Evolutionary conservation across 1,140 invertebrate genomes (phyloP), one percentile per base, ranked within the genome.

Genomic region (Physella acuta): DNA sequence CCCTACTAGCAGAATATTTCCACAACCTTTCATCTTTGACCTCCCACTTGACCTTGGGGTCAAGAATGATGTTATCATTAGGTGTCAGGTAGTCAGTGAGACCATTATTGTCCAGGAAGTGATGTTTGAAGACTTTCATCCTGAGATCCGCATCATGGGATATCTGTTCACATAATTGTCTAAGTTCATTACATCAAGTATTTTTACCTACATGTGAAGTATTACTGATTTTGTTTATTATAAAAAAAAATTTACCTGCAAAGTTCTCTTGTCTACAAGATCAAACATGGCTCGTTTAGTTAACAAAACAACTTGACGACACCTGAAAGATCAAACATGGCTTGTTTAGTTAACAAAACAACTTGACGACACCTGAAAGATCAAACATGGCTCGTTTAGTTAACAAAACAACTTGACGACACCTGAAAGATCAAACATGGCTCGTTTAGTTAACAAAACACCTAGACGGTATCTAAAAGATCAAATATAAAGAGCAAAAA

Each of bases 361-460:
- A 95, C 86, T 83, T 97, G 93, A 78, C 94, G 93, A 81, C 95
- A 98, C 95, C 95, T 97, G 24, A 37, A 75, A 49, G 17, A 31
- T 3, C 20, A 30, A 4, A 97, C 2, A 97, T 84, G 58, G 91
- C 90, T 77, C 92, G 86, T 33, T 91, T 90, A 52, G 94, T 88
- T 0, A 89, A 88, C 76, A 95, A 80, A 14, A 97, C 89, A 30
- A 95, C 86, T 83, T 97, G 93, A 78, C 94, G 93, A 81, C 95
- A 98, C 95, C 95, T 97, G 24, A 37, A 75, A 49, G 17, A 31
- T 3, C 20, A 30, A 4, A 97, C 2, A 97, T 84, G 58, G 91
- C 90, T 77, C 92, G 86, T 33, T 91, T 90, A 52, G 94, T 88
- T 0, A 89, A 88, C 76, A 95, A 80, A 14, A 97, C 89, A 30